Conservation (phyloP, 1,140 invertebrate species). For the Pogonomyrmex barbatus region DNA sequence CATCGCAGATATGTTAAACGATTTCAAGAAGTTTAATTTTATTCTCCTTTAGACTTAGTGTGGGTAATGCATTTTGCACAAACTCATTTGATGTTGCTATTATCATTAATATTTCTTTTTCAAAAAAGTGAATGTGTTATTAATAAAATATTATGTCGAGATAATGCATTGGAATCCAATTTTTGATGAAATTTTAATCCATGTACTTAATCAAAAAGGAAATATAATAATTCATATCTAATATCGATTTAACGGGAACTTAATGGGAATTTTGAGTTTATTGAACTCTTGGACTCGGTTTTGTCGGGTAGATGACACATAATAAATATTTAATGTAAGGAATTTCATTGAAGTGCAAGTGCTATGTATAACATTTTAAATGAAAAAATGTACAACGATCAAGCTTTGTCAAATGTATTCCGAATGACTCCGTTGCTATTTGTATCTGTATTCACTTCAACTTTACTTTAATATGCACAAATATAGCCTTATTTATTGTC, state of each 20-base stretch:
- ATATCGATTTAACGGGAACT: neutral
- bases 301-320: neutral
- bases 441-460: neutral
- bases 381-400: neutral
- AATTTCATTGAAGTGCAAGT: neutral
- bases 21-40: conserved; percentile 24
- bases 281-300: conserved; percentile 13
- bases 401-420: neutral
- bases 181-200: conserved; percentile 38
- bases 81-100: neutral
- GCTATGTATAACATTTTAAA: neutral
- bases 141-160: conserved; percentile 32
- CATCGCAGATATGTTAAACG: neutral
- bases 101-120: neutral
- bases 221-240: neutral
- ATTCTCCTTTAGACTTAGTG: neutral
- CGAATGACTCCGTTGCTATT: neutral
- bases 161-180: conserved; percentile 23
- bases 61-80: conserved; percentile 7
- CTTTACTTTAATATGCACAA: neutral
- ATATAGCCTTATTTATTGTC: neutral
- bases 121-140: neutral
- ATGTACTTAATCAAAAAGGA: neutral
- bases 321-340: conserved; percentile 10
- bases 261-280: conserved; percentile 15